Base-by-base conservation (phyloP, 1,140 invertebrate genomes). In the Atta colombica region DNA sequence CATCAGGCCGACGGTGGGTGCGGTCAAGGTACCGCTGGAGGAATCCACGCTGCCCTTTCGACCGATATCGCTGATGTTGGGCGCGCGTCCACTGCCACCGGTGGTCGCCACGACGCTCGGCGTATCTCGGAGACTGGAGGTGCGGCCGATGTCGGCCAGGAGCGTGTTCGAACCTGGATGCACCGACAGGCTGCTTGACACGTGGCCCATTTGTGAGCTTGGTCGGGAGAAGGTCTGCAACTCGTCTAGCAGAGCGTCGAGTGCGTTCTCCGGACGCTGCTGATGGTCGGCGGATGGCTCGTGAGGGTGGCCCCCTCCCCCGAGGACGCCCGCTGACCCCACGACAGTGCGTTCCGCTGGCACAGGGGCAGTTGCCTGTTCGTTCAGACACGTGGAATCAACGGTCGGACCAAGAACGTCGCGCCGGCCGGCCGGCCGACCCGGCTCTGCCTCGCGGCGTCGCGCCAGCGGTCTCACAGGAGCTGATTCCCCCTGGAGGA, bases 191-290 rank as follows among this genome's bases (percentile, higher is more conserved):
- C 60, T 60, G 65, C 82, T 74, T 0, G 93, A 91, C 12, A 90
- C 89, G 78, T 95, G 94, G 18, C 93, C 92, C 18, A 94, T 86
- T 77, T 94, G 92, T 16, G 94, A 95, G 68, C 95, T 96, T 88
- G 97, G 97, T 89, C 97, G 96, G 45, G 97, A 97, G 94, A 98
- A 98, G 12, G 98, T 98, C 94, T 98, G 98, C 69, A 98, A 96
- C 95, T 99, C 98, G 94, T 98, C 98, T 98, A 99, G 95, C 97
- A 99, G 95, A 97, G 98, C 97, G 97, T 99, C 98, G 97, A 99
- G 98, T 97, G 98, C 97, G 97, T 98, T 98, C 97, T 98, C 98
- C 96, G 97, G 96, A 96, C 97, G 97, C 96, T 97, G 96, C 94
- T 95, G 93, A 96, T 96, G 91, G 93, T 92, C 31, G 95, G 96